These are phyloP conservation scores for Diarsia dahlii DNA, from an alignment of 2,888 invertebrate genomes.

Conservation along the genomic window DNA sequence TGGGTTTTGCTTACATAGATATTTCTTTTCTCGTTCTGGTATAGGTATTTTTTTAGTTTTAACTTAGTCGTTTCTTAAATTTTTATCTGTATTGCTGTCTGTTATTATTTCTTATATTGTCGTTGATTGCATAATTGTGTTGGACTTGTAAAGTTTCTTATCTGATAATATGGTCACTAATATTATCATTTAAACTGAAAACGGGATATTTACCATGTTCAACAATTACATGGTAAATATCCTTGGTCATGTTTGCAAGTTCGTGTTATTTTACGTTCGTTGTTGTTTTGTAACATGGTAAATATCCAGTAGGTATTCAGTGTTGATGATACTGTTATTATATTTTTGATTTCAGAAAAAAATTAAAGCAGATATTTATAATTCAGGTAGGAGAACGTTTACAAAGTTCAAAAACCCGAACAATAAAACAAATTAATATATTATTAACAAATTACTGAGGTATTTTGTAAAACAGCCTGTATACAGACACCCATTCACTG, in stretches of 20 bases:
- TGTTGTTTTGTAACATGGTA: no score
- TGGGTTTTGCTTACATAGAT: conserved; percentile 19
- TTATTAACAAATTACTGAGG: neutral
- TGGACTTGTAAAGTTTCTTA: no score
- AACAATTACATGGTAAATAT: no score
- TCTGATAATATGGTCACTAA: no score
- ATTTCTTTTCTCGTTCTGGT: neutral
- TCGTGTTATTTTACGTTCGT: no score
- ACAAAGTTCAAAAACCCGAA: neutral
- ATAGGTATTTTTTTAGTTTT: neutral
- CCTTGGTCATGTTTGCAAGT: no score
- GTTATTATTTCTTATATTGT: neutral
- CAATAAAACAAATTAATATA: neutral
- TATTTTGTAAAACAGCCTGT: conserved; percentile 73
- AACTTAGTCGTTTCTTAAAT: neutral
- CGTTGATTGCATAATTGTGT: neutral
- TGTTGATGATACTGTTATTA: no score
- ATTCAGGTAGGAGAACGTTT: neutral
- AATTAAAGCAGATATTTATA: neutral
- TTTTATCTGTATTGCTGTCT: neutral
- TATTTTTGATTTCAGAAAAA: neutral
- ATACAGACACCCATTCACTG: conserved; percentile 69
- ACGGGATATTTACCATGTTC: no score
- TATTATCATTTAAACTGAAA: no score
- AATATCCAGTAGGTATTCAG: no score